These are phyloP conservation scores for Hippocampus abdominalis DNA, from an alignment of 2,113 vertebrate species.

Conservation along the genomic window DNA sequence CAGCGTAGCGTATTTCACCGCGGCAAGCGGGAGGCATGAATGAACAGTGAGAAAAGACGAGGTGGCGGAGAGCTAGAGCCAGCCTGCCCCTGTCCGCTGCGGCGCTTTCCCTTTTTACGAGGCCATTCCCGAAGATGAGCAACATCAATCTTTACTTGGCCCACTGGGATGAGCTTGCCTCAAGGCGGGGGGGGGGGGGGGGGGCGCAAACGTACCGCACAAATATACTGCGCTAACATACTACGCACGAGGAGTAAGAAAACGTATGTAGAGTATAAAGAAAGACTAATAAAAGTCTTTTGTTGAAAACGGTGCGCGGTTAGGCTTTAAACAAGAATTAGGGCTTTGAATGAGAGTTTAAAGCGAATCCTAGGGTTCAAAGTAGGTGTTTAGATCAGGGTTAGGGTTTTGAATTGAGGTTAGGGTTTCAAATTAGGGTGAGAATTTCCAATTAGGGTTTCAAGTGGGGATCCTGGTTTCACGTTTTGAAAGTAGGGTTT, in stretches of 20 bases:
- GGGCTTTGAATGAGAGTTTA: neutral
- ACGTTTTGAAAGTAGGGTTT: neutral
- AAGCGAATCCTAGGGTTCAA: neutral
- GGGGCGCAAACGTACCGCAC: neutral
- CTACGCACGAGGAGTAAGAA: neutral
- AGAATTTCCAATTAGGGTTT: too few species aligned
- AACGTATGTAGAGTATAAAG: too few species aligned
- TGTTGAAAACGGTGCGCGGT: too few species aligned
- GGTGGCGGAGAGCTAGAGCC: neutral
- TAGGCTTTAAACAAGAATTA: too few species aligned
- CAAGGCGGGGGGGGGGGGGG: neutral
- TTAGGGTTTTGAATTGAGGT: neutral
- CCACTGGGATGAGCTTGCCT: slow-evolving; percentile 4
- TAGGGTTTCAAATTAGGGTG: neutral
- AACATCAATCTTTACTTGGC: slow-evolving; percentile 11
- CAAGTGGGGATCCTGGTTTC: too few species aligned
- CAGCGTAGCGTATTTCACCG: neutral
- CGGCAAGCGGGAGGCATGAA: neutral
- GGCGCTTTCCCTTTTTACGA: slow-evolving; percentile 3
- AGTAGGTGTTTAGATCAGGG: neutral
- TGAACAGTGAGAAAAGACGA: slow-evolving; percentile 1
- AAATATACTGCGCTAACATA: neutral
- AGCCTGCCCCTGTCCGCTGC: neutral
- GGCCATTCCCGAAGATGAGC: slow-evolving; percentile 8
- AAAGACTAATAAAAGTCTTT: too few species aligned